These are phyloP conservation scores for Austrolebias charrua DNA, from an alignment of 2,797 vertebrate species.

Conservation along the genomic window DNA sequence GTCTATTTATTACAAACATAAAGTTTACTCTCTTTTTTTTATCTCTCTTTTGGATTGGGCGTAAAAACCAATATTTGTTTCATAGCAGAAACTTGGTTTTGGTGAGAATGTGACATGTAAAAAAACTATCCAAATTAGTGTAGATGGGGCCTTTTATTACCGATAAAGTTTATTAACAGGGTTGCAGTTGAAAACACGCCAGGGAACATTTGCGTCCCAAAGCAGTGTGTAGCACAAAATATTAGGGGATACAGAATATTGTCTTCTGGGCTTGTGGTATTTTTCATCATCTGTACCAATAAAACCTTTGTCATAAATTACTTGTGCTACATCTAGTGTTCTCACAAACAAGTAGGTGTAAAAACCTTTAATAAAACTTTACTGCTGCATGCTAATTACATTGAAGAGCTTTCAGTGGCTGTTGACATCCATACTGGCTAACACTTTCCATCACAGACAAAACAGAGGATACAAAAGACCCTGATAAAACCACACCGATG, in stretches of 20 bases:
- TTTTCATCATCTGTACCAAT: conserved; percentile 9
- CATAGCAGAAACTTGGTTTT: no score
- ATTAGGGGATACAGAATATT: background rate
- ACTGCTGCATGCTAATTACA: conserved; percentile 24
- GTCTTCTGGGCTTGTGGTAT: conserved; percentile 4
- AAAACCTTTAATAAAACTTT: conserved; percentile 24
- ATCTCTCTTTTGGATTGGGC: no score
- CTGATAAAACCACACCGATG: conserved; percentile 21
- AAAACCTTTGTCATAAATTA: conserved; percentile 23
- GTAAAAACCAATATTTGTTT: no score
- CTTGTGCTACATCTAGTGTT: conserved; percentile 9
- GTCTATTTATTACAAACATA: no score
- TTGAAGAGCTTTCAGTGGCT: conserved; percentile 13
- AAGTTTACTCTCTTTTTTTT: no score
- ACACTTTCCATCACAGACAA: conserved; percentile 12
- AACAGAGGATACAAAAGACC: conserved; percentile 15
- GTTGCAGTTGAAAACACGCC: background rate
- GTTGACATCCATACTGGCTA: conserved; percentile 11
- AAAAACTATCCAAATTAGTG: no score
- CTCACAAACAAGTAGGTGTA: conserved; percentile 7
- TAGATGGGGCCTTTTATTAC: background rate
- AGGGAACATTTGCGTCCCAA: conserved; percentile 1
- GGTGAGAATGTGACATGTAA: no score
- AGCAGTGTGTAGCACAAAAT: conserved; percentile 1
- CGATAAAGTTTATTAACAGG: background rate